Evolutionary conservation across 2,888 invertebrate species (phyloP).

Genomic region (Apamea anceps): DNA sequence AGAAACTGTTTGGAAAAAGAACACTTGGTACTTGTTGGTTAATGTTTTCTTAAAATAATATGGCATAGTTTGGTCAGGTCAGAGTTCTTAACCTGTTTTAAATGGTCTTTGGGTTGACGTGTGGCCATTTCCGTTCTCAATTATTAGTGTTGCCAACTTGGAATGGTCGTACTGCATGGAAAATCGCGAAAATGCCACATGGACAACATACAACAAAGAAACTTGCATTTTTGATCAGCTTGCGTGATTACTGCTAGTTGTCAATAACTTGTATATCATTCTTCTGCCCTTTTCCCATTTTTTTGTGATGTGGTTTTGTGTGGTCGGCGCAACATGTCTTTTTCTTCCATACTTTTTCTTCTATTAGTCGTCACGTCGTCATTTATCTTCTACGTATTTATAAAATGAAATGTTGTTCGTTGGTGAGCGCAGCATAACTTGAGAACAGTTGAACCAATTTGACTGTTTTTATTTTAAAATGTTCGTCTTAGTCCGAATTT

Average conservation of each 20-base stretch:
- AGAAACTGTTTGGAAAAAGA: slow-evolving; percentile 28
- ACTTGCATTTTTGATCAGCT: not conserved
- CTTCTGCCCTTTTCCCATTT: too few relatives aligned
- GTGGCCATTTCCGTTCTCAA: slow-evolving; percentile 10
- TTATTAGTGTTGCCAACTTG: not conserved
- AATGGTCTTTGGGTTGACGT: not conserved
- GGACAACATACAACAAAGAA: too few relatives aligned
- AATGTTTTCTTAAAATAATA: slow-evolving; percentile 33
- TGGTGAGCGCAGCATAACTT: too few relatives aligned
- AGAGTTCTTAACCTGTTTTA: slow-evolving; percentile 49
- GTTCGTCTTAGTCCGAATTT: not conserved
- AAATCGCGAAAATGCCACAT: not conserved
- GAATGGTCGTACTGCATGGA: too few relatives aligned
- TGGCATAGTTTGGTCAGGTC: slow-evolving; percentile 48
- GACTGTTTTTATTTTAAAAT: too few relatives aligned
- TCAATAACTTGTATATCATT: not conserved
- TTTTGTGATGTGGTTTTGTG: too few relatives aligned
- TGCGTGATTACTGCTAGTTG: not conserved
- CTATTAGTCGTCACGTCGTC: too few relatives aligned
- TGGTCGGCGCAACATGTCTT: too few relatives aligned
- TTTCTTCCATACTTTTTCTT: too few relatives aligned
- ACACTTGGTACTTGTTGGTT: not conserved
- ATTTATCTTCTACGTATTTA: too few relatives aligned
- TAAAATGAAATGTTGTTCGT: too few relatives aligned
- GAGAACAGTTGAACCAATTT: too few relatives aligned